phyloP scores from a whole-genome alignment of 1,140 invertebrate species.

The Hypsibius dujardini region DNA sequence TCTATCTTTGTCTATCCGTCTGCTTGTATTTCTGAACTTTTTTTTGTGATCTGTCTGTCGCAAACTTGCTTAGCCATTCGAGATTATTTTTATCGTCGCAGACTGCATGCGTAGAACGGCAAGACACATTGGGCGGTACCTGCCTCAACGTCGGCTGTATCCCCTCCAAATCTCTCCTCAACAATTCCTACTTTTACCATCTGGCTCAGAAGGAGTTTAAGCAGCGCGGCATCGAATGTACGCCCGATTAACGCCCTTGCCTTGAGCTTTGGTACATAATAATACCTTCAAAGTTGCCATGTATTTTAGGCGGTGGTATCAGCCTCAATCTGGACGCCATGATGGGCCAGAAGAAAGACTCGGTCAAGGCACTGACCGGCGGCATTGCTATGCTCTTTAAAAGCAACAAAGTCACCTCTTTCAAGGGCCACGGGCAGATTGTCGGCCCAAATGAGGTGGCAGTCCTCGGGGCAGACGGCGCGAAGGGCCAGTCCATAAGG shows the following conservation, averaged over 20 bases:
- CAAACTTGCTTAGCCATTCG: no score
- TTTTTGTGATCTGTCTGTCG: slow-evolving; percentile 25
- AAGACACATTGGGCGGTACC: slow-evolving; percentile 81
- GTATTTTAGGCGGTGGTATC: slow-evolving; percentile 47
- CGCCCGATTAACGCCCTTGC: no score
- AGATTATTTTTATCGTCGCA: no score
- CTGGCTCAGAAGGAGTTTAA: slow-evolving; percentile 78
- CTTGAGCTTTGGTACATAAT: no score
- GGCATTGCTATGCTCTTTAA: slow-evolving; percentile 93
- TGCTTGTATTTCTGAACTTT: no score
- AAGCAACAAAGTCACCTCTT: slow-evolving; percentile 73
- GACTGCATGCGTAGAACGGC: slow-evolving; percentile 91
- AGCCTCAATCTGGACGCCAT: slow-evolving; percentile 66
- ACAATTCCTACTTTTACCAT: slow-evolving; percentile 96
- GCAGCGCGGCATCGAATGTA: slow-evolving; percentile 65
- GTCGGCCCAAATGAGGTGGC: slow-evolving; percentile 81
- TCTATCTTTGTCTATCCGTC: no score
- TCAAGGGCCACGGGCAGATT: slow-evolving; percentile 79
- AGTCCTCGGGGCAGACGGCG: slow-evolving; percentile 60
- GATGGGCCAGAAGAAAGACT: slow-evolving; percentile 69
- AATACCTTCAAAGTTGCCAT: slow-evolving; percentile 24
- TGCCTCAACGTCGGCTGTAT: slow-evolving; percentile 67
- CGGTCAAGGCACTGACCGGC: slow-evolving; percentile 81
- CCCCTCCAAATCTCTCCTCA: slow-evolving; percentile 78
- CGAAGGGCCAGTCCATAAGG: slow-evolving; percentile 55